These are phyloP conservation scores for Prochilodus magdalenae DNA, from an alignment of 2,113 vertebrate genomes.

Conservation along the genomic window DNA sequence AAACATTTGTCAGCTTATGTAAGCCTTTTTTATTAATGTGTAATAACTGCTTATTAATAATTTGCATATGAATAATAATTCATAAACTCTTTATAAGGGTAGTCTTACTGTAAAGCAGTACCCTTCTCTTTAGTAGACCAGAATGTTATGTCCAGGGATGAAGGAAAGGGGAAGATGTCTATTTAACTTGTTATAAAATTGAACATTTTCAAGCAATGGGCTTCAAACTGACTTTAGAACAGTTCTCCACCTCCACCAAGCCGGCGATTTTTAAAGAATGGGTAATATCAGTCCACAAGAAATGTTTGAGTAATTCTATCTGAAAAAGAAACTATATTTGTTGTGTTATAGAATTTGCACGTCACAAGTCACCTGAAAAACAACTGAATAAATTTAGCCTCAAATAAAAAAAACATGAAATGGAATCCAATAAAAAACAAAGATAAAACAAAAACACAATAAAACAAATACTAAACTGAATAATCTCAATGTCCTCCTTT, in stretches of 20 bases:
- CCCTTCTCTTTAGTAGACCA: not conserved
- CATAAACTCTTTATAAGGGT: too few species aligned
- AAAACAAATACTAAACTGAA: constrained; percentile 26
- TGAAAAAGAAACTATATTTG: not conserved
- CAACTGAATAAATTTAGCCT: constrained; percentile 28
- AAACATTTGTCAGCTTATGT: too few species aligned
- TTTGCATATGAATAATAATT: too few species aligned
- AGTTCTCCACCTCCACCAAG: not conserved
- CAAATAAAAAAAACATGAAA: constrained; percentile 27
- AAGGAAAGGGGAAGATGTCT: too few species aligned
- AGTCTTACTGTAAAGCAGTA: too few species aligned
- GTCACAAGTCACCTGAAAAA: constrained; percentile 26
- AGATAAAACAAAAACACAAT: constrained; percentile 13
- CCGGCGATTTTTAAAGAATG: not conserved
- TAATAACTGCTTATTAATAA: too few species aligned
- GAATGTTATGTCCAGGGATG: too few species aligned
- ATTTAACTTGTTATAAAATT: not conserved
- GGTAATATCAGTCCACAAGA: not conserved
- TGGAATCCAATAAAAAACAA: not conserved
- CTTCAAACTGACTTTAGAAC: not conserved
- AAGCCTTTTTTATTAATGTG: too few species aligned
- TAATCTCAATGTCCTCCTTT: not conserved
- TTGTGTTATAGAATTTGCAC: not conserved
- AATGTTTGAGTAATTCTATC: not conserved
- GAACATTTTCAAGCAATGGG: not conserved